Conservation (phyloP, 1,140 invertebrate species). For the Macrocentrus cingulum region DNA sequence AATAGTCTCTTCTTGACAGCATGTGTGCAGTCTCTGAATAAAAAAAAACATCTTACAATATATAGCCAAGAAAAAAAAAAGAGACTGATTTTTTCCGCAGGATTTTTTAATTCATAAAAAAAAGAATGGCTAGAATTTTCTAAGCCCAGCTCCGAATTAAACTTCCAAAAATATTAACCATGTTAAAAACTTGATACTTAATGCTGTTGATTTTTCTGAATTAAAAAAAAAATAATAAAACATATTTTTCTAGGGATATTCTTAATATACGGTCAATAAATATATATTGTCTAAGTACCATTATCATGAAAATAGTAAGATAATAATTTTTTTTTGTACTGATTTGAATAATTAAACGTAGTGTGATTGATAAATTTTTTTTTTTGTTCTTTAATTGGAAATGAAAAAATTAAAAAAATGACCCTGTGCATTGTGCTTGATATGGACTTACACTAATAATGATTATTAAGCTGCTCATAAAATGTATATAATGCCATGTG, state of each 20-base stretch:
- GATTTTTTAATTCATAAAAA: no score
- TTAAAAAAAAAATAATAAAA: constrained; percentile 18
- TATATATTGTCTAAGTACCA: constrained; percentile 24
- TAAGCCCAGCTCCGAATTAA: constrained; percentile 21
- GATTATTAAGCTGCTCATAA: no score
- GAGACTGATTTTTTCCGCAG: no score
- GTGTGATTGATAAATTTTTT: no score
- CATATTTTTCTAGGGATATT: constrained; percentile 33
- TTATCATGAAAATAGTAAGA: constrained; percentile 67
- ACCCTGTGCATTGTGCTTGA: no score
- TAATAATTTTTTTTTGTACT: no score
- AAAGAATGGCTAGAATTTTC: constrained; percentile 15
- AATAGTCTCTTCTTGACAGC: background rate
- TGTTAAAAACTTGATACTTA: constrained; percentile 28
- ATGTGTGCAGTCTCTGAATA: no score
- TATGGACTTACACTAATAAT: no score
- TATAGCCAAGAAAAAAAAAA: background rate
- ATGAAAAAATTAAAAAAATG: no score
- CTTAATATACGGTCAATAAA: constrained; percentile 26
- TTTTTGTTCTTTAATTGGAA: no score
- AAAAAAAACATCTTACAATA: background rate
- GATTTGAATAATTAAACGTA: no score
- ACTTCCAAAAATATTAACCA: constrained; percentile 27
- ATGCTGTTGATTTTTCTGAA: constrained; percentile 32
- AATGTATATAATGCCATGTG: no score